A percentile compares a stretch with the other conserved stretches of the same genome.
Conservation (phyloP, 2,888 invertebrate genomes). For the Pollenia griseotomentosa region DNA sequence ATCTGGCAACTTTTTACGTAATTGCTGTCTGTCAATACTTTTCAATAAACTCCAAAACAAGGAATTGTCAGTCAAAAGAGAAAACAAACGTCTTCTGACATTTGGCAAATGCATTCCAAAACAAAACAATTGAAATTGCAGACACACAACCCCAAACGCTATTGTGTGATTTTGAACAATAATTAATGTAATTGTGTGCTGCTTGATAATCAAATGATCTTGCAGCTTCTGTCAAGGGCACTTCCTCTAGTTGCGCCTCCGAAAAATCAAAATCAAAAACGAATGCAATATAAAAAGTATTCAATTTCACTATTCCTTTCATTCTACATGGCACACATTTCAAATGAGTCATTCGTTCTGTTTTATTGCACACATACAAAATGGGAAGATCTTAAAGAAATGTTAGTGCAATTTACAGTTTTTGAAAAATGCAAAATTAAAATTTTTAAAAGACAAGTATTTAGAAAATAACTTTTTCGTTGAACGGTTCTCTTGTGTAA, state of each 20-base stretch:
- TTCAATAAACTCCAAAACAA: neutral
- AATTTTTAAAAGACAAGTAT: neutral
- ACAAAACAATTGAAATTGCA: conserved; percentile 17
- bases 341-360: neutral
- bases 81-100: conserved; percentile 61
- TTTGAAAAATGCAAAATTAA: neutral
- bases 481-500: too few species aligned
- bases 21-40: neutral
- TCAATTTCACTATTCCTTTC: conserved; percentile 66
- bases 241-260: conserved; percentile 70
- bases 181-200: conserved; percentile 29
- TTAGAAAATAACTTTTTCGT: too few species aligned
- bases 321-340: conserved; percentile 49
- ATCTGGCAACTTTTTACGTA: conserved; percentile 23
- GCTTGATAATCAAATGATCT: conserved; percentile 64
- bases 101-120: conserved; percentile 54
- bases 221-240: conserved; percentile 66
- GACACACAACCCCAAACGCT: conserved; percentile 1
- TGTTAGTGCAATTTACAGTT: conserved; percentile 33
- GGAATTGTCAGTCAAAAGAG: conserved; percentile 53
- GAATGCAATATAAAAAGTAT: conserved; percentile 60
- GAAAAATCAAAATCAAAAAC: conserved; percentile 39
- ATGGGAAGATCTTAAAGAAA: conserved; percentile 21
- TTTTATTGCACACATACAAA: conserved; percentile 21
- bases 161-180: conserved; percentile 49